A percentile compares a stretch with the other conserved stretches of the same genome.
Conservation (phyloP, 53 echinoderm and acorn worm genomes). For the Patiria pectinifera region DNA sequence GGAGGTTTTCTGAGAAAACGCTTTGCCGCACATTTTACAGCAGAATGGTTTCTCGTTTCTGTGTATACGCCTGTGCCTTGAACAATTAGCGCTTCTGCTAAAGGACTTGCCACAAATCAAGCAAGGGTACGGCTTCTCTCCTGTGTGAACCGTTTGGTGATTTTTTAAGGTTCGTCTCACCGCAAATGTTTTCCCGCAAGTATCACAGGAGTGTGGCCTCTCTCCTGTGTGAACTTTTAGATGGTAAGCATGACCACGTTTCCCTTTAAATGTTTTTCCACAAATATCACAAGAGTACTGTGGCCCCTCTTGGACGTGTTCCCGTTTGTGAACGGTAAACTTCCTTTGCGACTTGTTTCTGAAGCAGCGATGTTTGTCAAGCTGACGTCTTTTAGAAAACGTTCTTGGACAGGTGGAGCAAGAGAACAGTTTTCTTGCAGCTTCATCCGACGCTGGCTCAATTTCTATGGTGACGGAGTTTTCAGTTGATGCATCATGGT, state of each 20-base stretch:
- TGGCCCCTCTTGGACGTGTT: no score
- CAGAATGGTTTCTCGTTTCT: not conserved
- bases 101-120: not conserved
- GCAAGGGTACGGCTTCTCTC: not conserved
- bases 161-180: not conserved
- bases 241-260: not conserved
- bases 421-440: not conserved
- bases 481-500: no score
- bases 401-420: not conserved
- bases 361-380: not conserved
- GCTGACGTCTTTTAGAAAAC: not conserved
- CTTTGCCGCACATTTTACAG: conserved; percentile 4
- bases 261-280: not conserved
- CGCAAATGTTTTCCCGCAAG: not conserved
- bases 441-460: no score
- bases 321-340: no score
- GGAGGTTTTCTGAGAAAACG: not conserved
- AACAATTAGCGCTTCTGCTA: not conserved
- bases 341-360: not conserved
- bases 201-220: not conserved
- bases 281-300: not conserved
- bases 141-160: not conserved
- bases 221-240: not conserved
- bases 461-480: no score
- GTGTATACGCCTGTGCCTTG: not conserved